Evolutionary conservation across 2,797 vertebrate genomes (phyloP).

Genomic region (Macropus fuliginosus): DNA sequence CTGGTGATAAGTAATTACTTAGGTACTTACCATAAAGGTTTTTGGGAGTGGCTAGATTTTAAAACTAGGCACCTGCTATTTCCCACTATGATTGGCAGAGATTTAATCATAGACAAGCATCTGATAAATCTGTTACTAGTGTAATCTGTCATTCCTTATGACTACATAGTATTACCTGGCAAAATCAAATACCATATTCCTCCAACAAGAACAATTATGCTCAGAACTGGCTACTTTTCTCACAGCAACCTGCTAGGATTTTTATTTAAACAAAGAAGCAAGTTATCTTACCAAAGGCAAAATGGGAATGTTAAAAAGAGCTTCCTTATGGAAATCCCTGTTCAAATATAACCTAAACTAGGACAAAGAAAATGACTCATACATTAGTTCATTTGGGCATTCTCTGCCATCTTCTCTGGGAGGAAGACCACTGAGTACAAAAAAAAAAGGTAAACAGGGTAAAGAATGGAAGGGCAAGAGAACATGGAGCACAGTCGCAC

Average conservation of each 20-base stretch:
- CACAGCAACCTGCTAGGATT: conserved; percentile 19
- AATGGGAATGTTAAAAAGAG: conserved; percentile 37
- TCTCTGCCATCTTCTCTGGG: background rate
- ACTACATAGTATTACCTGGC: conserved; percentile 6
- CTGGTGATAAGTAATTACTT: conserved; percentile 13
- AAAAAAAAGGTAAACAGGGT: background rate
- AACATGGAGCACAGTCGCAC: background rate
- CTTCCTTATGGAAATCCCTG: background rate
- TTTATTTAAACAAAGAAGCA: conserved; percentile 32
- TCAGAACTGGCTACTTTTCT: conserved; percentile 29
- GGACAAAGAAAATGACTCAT: background rate
- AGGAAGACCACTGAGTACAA: background rate
- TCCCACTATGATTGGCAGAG: conserved; percentile 14
- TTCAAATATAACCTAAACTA: background rate
- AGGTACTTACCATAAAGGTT: conserved; percentile 12
- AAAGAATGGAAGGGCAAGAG: background rate
- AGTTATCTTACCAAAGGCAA: conserved; percentile 35
- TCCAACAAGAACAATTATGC: conserved; percentile 10
- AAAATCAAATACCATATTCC: conserved; percentile 29
- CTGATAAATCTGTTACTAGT: conserved; percentile 38
- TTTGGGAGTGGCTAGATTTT: conserved; percentile 29
- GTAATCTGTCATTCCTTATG: conserved; percentile 29
- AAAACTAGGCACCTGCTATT: conserved; percentile 39
- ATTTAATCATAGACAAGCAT: conserved; percentile 47
- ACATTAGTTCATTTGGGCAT: background rate